Evolutionary conservation across 2,797 vertebrate species (phyloP).

Genomic region (Cyclopterus lumpus): DNA sequence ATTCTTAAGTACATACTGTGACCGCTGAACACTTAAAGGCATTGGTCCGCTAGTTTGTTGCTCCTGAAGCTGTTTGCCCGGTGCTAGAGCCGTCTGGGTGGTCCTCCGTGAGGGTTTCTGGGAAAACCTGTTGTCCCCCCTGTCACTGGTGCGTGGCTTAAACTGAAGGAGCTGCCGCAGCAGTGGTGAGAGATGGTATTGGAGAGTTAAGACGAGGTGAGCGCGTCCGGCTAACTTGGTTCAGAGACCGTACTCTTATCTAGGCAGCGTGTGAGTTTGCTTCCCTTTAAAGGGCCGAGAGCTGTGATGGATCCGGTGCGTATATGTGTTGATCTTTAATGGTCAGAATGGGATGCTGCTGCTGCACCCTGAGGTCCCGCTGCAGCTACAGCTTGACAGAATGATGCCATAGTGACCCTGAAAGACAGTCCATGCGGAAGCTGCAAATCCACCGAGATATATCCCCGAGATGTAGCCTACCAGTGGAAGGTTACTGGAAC

Average conservation of each 20-base stretch:
- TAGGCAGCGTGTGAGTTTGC: background rate
- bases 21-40: slow-evolving; percentile 30
- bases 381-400: background rate
- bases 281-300: background rate
- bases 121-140: slow-evolving; percentile 53
- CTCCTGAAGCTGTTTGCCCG: slow-evolving; percentile 38
- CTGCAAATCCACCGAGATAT: background rate
- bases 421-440: background rate
- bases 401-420: background rate
- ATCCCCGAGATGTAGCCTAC: too few species aligned
- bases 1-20: slow-evolving; percentile 25
- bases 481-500: too few species aligned
- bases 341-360: background rate
- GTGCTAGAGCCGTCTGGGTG: slow-evolving; percentile 52
- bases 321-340: background rate
- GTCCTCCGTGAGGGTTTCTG: slow-evolving; percentile 53
- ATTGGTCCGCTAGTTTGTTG: slow-evolving; percentile 47
- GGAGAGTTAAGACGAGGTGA: background rate
- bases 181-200: background rate
- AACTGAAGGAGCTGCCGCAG: background rate
- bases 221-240: background rate
- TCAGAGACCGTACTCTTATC: background rate
- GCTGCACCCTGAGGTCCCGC: background rate
- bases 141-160: slow-evolving; percentile 4
- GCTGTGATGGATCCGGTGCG: background rate